Evolutionary conservation across 1,140 invertebrate species (phyloP).

Genomic region (Aphis craccivora): DNA sequence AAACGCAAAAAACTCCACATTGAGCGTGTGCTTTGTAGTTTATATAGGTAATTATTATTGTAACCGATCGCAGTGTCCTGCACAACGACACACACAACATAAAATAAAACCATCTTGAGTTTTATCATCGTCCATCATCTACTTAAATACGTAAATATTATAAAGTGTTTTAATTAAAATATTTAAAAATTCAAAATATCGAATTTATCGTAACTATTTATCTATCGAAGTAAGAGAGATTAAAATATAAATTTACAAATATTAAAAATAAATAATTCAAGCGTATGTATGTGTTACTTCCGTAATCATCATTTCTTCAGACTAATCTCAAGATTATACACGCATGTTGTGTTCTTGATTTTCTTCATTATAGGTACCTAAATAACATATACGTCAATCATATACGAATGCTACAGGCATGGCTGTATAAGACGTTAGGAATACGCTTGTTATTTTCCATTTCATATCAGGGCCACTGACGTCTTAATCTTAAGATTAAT

Average conservation of each 20-base stretch:
- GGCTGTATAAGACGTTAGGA: neutral
- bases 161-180: neutral
- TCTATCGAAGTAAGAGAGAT: neutral
- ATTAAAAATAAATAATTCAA: conserved; percentile 8
- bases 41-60: too few species aligned
- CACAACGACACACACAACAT: too few species aligned
- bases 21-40: too few species aligned
- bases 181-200: neutral
- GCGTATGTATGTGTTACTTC: neutral
- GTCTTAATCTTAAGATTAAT: neutral
- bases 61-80: too few species aligned
- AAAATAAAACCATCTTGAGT: neutral
- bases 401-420: neutral
- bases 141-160: neutral
- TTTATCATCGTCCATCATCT: neutral
- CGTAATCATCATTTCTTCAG: neutral
- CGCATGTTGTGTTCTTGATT: conserved; percentile 1
- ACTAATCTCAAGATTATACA: neutral
- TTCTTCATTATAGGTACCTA: neutral
- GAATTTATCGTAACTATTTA: neutral
- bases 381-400: neutral
- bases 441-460: neutral
- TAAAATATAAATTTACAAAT: neutral
- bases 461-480: neutral
- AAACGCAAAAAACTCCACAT: too few species aligned